These are phyloP conservation scores for Alces alces DNA, from an alignment of 2,113 vertebrate genomes.

Conservation along the genomic window DNA sequence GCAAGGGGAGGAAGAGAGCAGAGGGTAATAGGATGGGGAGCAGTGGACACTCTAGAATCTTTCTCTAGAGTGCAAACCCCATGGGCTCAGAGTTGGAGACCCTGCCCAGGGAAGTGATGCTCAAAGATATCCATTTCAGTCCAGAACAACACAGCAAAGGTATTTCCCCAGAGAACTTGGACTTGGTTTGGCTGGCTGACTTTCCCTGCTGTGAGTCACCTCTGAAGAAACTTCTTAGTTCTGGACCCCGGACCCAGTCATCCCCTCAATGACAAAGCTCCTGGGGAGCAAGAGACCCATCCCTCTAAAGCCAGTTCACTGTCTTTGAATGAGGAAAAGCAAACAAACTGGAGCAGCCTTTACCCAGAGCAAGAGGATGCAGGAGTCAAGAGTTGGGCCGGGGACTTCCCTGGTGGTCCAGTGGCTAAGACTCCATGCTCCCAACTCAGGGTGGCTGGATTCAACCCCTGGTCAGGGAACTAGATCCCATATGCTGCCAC, in stretches of 20 bases:
- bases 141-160: background rate
- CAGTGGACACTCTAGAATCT: background rate
- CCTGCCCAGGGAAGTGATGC: background rate
- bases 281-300: background rate
- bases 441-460: background rate
- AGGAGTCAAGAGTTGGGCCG: background rate
- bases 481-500: background rate
- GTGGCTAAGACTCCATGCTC: background rate
- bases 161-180: background rate
- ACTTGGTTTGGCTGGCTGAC: background rate
- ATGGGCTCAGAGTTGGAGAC: background rate
- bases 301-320: too few species aligned
- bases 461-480: background rate
- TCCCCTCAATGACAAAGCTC: background rate
- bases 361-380: background rate
- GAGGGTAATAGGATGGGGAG: background rate
- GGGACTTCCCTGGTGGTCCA: background rate
- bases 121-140: background rate
- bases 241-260: background rate
- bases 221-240: background rate
- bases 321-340: background rate
- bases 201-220: background rate
- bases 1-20: background rate
- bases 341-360: background rate
- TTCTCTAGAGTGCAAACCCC: background rate